These are phyloP conservation scores for Ornithoptera priamus DNA, from an alignment of 2,888 invertebrate genomes.

Conservation along the genomic window DNA sequence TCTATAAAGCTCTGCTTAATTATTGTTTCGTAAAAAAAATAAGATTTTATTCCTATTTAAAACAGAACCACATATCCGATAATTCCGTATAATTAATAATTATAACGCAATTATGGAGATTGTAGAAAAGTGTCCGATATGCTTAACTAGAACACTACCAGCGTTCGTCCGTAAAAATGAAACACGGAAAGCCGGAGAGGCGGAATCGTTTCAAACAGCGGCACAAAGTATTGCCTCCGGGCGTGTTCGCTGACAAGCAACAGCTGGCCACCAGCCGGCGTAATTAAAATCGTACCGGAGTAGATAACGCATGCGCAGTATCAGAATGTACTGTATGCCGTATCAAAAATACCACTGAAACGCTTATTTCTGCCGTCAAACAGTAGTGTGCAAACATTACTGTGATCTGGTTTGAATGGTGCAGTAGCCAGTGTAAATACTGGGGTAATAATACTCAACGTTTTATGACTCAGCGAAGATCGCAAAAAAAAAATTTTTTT, in stretches of 20 bases:
- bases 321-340: background rate
- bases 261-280: slow-evolving; percentile 4
- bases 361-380: too few relatives aligned
- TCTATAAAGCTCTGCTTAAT: too few relatives aligned
- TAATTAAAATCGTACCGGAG: slow-evolving; percentile 16
- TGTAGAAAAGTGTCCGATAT: background rate
- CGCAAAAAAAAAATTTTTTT: too few relatives aligned
- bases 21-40: too few relatives aligned
- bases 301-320: slow-evolving; percentile 1
- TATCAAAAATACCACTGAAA: background rate
- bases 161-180: slow-evolving; percentile 5
- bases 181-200: background rate
- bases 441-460: too few relatives aligned
- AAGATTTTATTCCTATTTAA: too few relatives aligned
- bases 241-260: slow-evolving; percentile 8
- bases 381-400: too few relatives aligned
- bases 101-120: background rate
- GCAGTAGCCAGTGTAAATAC: too few relatives aligned
- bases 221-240: slow-evolving; percentile 18
- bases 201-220: slow-evolving; percentile 15
- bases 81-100: background rate
- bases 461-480: too few relatives aligned
- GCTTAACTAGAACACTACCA: background rate
- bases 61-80: background rate
- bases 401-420: too few relatives aligned